Evolutionary conservation across 1,140 invertebrate species (phyloP).

Genomic region (Caenorhabditis inopinata): DNA sequence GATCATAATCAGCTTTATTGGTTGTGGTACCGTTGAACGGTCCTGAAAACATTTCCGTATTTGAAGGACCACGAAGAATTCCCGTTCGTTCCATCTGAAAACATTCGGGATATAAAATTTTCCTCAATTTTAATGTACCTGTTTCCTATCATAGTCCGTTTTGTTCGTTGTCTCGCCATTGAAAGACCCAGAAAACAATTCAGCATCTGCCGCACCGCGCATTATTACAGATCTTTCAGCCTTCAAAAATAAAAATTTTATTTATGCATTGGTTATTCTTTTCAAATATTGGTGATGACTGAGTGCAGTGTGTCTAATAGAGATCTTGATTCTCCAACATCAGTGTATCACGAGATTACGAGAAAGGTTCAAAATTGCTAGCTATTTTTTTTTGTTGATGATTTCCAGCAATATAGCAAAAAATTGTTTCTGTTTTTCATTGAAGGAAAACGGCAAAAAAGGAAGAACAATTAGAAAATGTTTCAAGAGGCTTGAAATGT

Average conservation of each 20-base stretch:
- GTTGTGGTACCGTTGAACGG: constrained; percentile 9
- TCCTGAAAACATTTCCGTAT: constrained; percentile 3
- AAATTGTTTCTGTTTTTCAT: too few species aligned
- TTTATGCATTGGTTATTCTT: too few species aligned
- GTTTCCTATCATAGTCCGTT: constrained; percentile 9
- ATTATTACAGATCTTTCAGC: background rate
- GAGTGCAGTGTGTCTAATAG: too few species aligned
- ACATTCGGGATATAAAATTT: background rate
- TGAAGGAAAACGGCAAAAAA: too few species aligned
- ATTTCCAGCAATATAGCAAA: too few species aligned
- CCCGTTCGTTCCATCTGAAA: background rate
- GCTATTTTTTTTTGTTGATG: too few species aligned
- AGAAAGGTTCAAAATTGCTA: too few species aligned
- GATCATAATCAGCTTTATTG: constrained; percentile 33
- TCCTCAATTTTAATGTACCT: background rate
- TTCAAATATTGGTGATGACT: too few species aligned
- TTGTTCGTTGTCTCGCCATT: constrained; percentile 17
- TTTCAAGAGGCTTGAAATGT: too few species aligned
- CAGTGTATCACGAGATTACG: too few species aligned
- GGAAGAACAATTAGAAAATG: too few species aligned
- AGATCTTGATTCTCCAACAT: too few species aligned
- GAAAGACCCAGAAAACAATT: background rate
- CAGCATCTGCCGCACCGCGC: background rate
- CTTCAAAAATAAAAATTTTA: background rate
- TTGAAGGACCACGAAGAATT: constrained; percentile 12